Base-by-base conservation (phyloP, 53 echinoderm and acorn worm genomes). In the Stichopus horrens region DNA sequence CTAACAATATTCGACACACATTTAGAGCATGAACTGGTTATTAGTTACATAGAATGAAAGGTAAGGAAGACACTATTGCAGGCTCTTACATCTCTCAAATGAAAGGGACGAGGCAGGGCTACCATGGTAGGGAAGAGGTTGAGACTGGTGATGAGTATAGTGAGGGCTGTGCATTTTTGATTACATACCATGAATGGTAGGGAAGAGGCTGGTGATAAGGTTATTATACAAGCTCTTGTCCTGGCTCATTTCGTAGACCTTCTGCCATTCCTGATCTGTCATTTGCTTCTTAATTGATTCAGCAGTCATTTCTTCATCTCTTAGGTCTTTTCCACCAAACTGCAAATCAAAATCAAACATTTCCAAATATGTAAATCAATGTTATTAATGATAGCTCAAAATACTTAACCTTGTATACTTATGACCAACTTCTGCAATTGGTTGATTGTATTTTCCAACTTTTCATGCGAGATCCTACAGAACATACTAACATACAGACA, bases 231-330 rank as follows among this genome's bases (percentile, higher is more conserved):
- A 91, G 88, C 93, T 96, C 92, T 99, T 99, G 67, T 99, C 99
- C 84, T 95, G 99, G 76, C 99, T 99, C 99, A 99, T 99, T 89
- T 99, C 99, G 76, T 94, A 99, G 55, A 99, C 99, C 88, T 99
- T 96, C 93, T 99, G 99, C 99, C 99, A 99, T 79, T 99, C 99
- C 71, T 99, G 99, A 77, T 99, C 99, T 11, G 99, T 99, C 99
- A 99, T 99, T 88, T 99, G 99, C 65, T 99, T 99, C 94, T 99
- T 99, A 92, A 99, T 99, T 53, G 94, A 91, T 68, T 99, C 99
- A 4, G 99, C 99, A 0, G 99, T 96, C 92, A 99, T 83, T 75
- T 99, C 99, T 74, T 99, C 99, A 4, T 95, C 99, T 53, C 94
- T 89, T 90, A 99, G 91, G 90, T 99, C 93, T 57, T 96, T 96